Evolutionary conservation across 2,113 vertebrate genomes (phyloP), one percentile per base, ranked within the genome.

Genomic region (Nycticryphes semicollaris): DNA sequence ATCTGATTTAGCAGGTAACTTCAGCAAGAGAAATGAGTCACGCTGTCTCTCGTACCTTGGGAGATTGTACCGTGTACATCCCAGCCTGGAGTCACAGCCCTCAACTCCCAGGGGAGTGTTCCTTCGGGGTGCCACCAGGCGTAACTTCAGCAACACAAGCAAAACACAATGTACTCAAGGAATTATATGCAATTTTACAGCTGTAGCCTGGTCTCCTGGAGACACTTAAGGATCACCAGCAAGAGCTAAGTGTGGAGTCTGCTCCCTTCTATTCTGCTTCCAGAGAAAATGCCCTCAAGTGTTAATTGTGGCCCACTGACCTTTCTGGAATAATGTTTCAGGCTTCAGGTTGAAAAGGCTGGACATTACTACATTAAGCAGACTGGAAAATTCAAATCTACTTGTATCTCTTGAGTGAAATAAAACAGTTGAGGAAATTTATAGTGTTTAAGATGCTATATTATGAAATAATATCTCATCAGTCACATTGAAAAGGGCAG

Each of bases 1-100:
- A 80, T 48, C 63, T 41, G 67, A 62, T 67, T 89, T 93, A 87
- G 56, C 45, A 85, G 62, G 50, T 75, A 89, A 76, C 78, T 93
- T 89, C 24, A 59, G 67, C 50, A 83, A 75, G 60, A 87, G 63
- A 43, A 93, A 75, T 66, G 78, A 94, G 68, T 78, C 76, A 69
- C 50, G 14, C n/a, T 45, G 68, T 60, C 27, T 96, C 27, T 83
- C 6, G 0, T 73, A 31, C 50, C 63, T 69, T 53, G 50, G 62
- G 57, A 79, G 28, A 17, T 19, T 13, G 6, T 66, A 19, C 37
- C 3, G 1, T 0, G 0, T 67, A 11, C 57, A 41, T 51, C 30
- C 35, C 69, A 91, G 39, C 27, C 62, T 69, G 54, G 45, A 68
- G 75, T 62, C 78, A 78, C 3, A 14, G 45, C 28, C 81, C 43